These are phyloP conservation scores for Trissonchulus latispiculum DNA, from an alignment of 2,888 invertebrate species.

Conservation along the genomic window DNA sequence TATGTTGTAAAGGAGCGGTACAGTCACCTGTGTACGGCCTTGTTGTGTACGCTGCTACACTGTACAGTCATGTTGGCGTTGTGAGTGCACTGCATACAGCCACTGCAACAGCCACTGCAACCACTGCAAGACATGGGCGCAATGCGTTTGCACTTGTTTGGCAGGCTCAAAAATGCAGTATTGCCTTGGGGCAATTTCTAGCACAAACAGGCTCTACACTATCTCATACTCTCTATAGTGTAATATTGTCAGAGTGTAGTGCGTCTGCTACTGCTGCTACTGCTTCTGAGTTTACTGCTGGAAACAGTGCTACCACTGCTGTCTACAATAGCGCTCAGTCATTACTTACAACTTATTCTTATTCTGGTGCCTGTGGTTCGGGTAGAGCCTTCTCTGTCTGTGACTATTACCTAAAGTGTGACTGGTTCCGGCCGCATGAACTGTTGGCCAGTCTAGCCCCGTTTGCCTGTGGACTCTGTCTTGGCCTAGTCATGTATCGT, in stretches of 20 bases:
- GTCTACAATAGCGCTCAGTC: too few relatives aligned
- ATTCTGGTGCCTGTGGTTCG: too few relatives aligned
- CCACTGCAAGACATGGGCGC: neutral
- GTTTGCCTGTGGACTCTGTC: neutral
- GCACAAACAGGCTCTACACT: neutral
- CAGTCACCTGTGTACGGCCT: too few relatives aligned
- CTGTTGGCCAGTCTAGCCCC: neutral
- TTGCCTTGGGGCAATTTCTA: neutral
- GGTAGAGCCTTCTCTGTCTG: neutral
- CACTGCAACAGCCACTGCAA: neutral
- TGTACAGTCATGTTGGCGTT: neutral
- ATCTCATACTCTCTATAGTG: neutral
- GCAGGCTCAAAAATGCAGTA: neutral
- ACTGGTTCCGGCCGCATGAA: neutral
- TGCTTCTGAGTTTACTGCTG: neutral
- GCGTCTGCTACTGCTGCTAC: neutral
- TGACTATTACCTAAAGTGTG: neutral
- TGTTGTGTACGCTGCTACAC: too few relatives aligned
- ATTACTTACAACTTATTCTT: too few relatives aligned
- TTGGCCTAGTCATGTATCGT: neutral
- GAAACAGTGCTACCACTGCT: too few relatives aligned
- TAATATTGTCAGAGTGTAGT: neutral
- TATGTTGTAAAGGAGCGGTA: too few relatives aligned
- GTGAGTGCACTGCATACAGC: neutral
- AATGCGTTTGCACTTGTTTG: neutral